phyloP scores from a whole-genome alignment of 2,113 vertebrate genomes.

The Pterophyllum scalare region DNA sequence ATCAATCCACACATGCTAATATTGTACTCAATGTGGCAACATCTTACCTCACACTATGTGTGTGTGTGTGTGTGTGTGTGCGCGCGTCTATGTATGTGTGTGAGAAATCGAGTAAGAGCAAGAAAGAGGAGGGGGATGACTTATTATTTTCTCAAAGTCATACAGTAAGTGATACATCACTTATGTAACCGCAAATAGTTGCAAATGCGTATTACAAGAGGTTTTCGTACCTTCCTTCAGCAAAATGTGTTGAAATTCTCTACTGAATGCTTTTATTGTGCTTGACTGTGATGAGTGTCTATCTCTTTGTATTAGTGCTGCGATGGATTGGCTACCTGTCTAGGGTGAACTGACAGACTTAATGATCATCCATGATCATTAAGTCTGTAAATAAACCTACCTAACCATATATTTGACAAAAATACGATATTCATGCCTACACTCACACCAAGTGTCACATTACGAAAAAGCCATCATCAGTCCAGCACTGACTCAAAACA shows the following conservation, averaged over 20 bases:
- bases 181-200: neutral
- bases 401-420: neutral
- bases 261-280: neutral
- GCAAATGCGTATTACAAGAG: neutral
- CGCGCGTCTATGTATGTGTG: slow-evolving; percentile 12
- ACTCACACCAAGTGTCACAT: neutral
- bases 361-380: neutral
- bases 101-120: neutral
- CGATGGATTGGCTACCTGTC: neutral
- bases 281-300: neutral
- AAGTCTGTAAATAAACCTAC: neutral
- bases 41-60: slow-evolving; percentile 43
- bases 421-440: neutral
- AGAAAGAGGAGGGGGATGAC: neutral
- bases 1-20: slow-evolving; percentile 82
- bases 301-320: neutral
- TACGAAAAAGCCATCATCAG: neutral
- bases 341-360: neutral
- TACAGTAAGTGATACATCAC: neutral
- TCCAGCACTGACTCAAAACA: neutral
- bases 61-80: slow-evolving; percentile 20
- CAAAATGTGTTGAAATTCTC: neutral
- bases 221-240: neutral
- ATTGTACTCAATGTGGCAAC: slow-evolving; percentile 62
- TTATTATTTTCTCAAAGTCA: neutral